Percentiles rank a stretch among this genome's conserved stretches.
Conservation (phyloP, 2,113 vertebrate species). For the Dicerorhinus sumatrensis region DNA sequence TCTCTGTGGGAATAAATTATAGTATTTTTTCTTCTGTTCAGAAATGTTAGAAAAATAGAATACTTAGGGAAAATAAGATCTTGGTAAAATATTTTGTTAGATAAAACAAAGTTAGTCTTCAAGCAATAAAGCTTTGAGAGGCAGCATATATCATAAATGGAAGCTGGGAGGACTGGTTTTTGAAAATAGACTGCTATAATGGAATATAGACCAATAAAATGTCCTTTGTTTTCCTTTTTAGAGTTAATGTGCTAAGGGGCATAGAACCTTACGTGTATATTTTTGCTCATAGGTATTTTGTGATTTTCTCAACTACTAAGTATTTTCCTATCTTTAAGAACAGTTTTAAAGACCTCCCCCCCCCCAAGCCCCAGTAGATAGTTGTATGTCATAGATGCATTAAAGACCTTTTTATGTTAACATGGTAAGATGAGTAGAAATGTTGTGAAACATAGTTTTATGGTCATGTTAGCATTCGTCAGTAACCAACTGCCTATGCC, state of each 20-base stretch:
- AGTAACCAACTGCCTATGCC: neutral
- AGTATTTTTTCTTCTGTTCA: neutral
- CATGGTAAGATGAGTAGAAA: neutral
- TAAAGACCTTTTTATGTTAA: neutral
- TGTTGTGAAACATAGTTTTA: neutral
- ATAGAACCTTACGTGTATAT: neutral
- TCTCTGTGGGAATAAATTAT: neutral
- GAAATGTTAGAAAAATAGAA: constrained; percentile 11
- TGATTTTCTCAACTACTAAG: neutral
- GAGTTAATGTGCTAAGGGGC: neutral
- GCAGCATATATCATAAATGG: neutral
- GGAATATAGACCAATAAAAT: neutral
- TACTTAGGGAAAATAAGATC: constrained; percentile 6
- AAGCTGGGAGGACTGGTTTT: neutral
- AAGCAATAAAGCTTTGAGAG: neutral
- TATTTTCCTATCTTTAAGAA: neutral
- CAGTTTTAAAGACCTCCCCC: constrained; percentile 6
- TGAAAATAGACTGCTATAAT: neutral
- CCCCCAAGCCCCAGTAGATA: too few species aligned
- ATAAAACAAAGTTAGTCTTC: neutral
- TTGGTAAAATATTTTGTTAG: constrained; percentile 19
- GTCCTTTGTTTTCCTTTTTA: neutral
- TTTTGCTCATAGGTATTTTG: constrained; percentile 8
- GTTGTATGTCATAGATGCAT: too few species aligned
- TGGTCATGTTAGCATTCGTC: neutral